Evolutionary conservation across 2,888 invertebrate genomes (phyloP).

Genomic region (Stenodema calcarata): DNA sequence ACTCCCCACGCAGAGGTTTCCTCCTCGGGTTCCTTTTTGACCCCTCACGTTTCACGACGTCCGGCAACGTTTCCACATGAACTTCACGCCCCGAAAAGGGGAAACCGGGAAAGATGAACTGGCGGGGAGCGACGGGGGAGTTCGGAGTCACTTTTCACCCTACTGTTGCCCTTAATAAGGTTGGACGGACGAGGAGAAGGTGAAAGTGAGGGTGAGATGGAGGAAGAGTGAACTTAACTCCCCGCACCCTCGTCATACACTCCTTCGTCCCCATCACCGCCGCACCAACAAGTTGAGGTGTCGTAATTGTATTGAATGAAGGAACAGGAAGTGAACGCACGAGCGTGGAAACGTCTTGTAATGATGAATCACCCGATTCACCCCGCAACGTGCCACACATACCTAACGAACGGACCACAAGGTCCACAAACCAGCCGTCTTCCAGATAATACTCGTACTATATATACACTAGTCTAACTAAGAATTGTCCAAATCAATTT

Average conservation of each 20-base stretch:
- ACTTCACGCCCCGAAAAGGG: neutral
- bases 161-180: neutral
- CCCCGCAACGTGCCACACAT: neutral
- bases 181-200: too few relatives aligned
- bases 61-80: slow-evolving; percentile 7
- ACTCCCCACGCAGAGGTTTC: neutral
- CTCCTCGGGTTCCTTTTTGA: neutral
- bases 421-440: too few relatives aligned
- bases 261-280: neutral
- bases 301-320: neutral
- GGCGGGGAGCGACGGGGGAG: neutral
- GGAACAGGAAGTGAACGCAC: neutral
- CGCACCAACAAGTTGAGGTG: neutral
- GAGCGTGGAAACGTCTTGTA: neutral
- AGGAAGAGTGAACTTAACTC: neutral
- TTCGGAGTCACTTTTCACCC: neutral
- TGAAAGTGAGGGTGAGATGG: too few relatives aligned
- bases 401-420: neutral
- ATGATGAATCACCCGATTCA: neutral
- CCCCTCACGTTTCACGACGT: neutral
- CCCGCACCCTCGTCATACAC: neutral
- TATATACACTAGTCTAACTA: too few relatives aligned
- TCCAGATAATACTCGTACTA: too few relatives aligned
- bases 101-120: neutral
- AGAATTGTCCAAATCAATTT: too few relatives aligned